phyloP scores from a whole-genome alignment of 2,888 invertebrate genomes.

The Aromia moschata region DNA sequence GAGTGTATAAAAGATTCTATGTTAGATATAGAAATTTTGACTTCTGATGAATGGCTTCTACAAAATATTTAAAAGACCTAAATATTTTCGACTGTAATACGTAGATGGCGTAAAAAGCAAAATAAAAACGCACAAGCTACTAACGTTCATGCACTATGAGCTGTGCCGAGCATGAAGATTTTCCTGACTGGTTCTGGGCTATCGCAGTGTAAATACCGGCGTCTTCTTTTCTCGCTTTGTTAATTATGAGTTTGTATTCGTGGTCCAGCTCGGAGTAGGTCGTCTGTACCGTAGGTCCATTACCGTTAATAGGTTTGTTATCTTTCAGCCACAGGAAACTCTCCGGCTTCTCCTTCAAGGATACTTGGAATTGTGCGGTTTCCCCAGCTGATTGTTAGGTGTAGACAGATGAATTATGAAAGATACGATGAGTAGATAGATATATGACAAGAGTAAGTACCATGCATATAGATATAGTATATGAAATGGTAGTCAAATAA shows the following conservation, averaged over 20 bases:
- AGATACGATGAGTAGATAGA: neutral
- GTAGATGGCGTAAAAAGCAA: slow-evolving; percentile 18
- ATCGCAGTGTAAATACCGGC: slow-evolving; percentile 91
- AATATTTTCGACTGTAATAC: too few species aligned
- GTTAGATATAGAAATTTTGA: too few species aligned
- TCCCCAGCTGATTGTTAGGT: slow-evolving; percentile 87
- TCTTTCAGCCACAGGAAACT: slow-evolving; percentile 87
- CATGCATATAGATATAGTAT: too few species aligned
- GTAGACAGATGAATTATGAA: slow-evolving; percentile 22
- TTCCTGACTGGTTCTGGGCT: slow-evolving; percentile 83
- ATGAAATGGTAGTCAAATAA: neutral
- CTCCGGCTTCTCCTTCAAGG: slow-evolving; percentile 71
- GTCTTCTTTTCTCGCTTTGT: slow-evolving; percentile 79
- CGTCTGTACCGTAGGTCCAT: slow-evolving; percentile 77
- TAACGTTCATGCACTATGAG: slow-evolving; percentile 86
- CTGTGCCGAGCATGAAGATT: slow-evolving; percentile 86
- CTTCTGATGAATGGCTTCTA: too few species aligned
- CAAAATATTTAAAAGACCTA: too few species aligned
- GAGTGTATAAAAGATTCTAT: too few species aligned
- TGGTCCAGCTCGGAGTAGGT: slow-evolving; percentile 69
- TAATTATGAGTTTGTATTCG: slow-evolving; percentile 76
- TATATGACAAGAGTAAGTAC: neutral
- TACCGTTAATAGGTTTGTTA: slow-evolving; percentile 80
- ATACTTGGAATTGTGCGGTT: slow-evolving; percentile 82
- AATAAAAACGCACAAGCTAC: slow-evolving; percentile 51